phyloP scores from a whole-genome alignment of 1,140 invertebrate species.

The Centruroides sculpturatus region DNA sequence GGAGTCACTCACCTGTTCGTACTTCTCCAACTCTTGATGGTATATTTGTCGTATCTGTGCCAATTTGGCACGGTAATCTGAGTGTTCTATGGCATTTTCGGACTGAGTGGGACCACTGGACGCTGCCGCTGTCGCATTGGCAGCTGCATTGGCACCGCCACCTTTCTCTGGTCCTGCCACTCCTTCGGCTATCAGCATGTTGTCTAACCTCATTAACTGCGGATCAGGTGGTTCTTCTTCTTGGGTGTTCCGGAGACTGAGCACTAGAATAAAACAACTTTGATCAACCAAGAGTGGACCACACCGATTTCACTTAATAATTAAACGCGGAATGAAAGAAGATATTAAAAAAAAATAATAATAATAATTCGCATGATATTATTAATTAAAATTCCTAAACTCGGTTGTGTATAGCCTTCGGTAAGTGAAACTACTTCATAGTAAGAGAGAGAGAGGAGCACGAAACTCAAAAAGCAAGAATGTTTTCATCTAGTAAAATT shows the following conservation, averaged over 20 bases:
- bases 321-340: background rate
- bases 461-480: no score
- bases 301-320: background rate
- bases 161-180: conserved; percentile 96
- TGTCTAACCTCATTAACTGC: conserved; percentile 95
- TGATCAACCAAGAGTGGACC: conserved; percentile 1
- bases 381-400: no score
- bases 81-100: conserved; percentile 96
- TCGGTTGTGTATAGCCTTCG: background rate
- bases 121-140: conserved; percentile 72
- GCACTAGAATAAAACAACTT: conserved; percentile 45
- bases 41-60: conserved; percentile 99
- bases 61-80: conserved; percentile 95
- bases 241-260: conserved; percentile 89
- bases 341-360: conserved; percentile 17
- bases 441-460: background rate
- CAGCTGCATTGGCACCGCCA: conserved; percentile 77
- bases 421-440: background rate
- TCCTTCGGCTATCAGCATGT: conserved; percentile 99
- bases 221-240: conserved; percentile 98
- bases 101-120: conserved; percentile 50
- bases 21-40: conserved; percentile 98
- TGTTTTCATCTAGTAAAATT: no score
- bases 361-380: no score
- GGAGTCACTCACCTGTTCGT: conserved; percentile 59